Evolutionary conservation across 2,797 vertebrate species (phyloP).

Genomic region (Alosa sapidissima): DNA sequence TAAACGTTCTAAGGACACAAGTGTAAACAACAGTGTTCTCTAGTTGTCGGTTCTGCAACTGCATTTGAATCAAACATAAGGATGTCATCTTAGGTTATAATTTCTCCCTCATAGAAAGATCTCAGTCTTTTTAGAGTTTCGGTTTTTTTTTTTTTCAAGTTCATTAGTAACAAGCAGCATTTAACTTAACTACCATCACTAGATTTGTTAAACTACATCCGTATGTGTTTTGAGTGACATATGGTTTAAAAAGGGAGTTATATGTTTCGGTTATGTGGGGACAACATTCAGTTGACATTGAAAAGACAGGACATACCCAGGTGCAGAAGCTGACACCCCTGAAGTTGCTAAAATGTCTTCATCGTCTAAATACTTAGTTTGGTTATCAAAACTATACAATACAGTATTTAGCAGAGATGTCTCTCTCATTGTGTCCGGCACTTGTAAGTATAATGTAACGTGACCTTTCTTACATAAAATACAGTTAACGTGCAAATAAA

Average conservation of each 20-base stretch:
- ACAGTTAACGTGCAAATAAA: constrained; percentile 58
- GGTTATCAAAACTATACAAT: constrained; percentile 49
- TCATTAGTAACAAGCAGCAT: constrained; percentile 24
- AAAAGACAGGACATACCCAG: background rate
- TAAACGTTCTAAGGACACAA: background rate
- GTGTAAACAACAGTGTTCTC: constrained; percentile 8
- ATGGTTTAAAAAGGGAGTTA: background rate
- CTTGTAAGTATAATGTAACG: constrained; percentile 37
- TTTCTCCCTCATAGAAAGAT: background rate
- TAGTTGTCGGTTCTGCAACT: background rate
- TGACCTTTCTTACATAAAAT: constrained; percentile 29
- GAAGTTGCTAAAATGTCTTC: background rate
- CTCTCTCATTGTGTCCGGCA: constrained; percentile 44
- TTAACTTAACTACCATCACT: constrained; percentile 25
- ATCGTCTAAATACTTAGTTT: background rate
- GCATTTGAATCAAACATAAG: background rate
- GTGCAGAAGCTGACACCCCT: background rate
- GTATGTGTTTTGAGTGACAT: constrained; percentile 3
- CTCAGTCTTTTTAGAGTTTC: constrained; percentile 24
- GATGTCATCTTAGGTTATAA: background rate
- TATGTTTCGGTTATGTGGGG: background rate
- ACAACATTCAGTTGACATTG: constrained; percentile 10
- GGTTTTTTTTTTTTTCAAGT: constrained; percentile 31
- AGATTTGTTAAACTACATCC: constrained; percentile 15
- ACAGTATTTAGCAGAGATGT: constrained; percentile 48